Conservation (phyloP, 2,797 vertebrate species). For the Enteromius unitaeniatus region DNA sequence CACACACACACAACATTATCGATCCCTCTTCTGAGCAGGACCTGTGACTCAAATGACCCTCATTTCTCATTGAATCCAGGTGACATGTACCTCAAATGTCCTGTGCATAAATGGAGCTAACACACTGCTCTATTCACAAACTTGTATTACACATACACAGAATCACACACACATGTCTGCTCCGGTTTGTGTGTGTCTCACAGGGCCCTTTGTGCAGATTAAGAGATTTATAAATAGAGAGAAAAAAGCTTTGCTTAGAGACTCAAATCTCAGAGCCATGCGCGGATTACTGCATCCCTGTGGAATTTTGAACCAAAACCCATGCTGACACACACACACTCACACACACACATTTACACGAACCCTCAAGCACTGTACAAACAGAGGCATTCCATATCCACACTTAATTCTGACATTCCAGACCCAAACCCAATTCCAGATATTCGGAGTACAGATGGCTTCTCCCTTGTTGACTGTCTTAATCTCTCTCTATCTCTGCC, state of each 20-base stretch:
- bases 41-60: slow-evolving; percentile 26
- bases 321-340: slow-evolving; percentile 41
- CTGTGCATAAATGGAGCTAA: slow-evolving; percentile 2
- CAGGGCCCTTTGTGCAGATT: slow-evolving; percentile 59
- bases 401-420: slow-evolving; percentile 40
- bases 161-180: slow-evolving; percentile 24
- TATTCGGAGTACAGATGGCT: slow-evolving; percentile 28
- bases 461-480: slow-evolving; percentile 20
- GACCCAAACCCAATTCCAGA: slow-evolving; percentile 32
- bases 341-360: slow-evolving; percentile 23
- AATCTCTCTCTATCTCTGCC: slow-evolving; percentile 6
- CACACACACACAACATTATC: slow-evolving; percentile 4
- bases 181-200: slow-evolving; percentile 46
- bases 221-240: slow-evolving; percentile 65
- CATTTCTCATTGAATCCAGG: slow-evolving; percentile 13
- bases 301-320: slow-evolving; percentile 58
- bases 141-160: slow-evolving; percentile 10
- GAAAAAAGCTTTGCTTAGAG: slow-evolving; percentile 60
- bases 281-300: slow-evolving; percentile 59
- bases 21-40: slow-evolving; percentile 10
- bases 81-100: not conserved
- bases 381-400: slow-evolving; percentile 36
- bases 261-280: slow-evolving; percentile 60
- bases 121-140: slow-evolving; percentile 20
- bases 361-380: slow-evolving; percentile 43